Evolutionary conservation across 2,888 invertebrate genomes (phyloP).

Genomic region (Thysanoteuthis rhombus): DNA sequence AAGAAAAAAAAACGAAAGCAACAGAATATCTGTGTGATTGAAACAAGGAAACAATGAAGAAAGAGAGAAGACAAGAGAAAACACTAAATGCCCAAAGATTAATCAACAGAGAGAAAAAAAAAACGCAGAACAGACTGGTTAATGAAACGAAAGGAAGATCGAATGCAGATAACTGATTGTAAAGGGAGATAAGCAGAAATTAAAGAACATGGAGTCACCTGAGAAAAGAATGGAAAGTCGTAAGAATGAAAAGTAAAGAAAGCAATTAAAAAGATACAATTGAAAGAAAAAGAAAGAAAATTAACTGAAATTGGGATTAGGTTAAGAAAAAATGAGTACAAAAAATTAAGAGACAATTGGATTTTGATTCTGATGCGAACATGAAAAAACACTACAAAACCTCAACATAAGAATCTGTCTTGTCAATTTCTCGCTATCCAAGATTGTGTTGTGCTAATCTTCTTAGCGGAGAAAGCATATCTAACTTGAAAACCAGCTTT

Average conservation of each 20-base stretch:
- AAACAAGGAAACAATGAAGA: not conserved
- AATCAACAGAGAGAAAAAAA: not conserved
- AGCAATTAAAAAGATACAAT: not conserved
- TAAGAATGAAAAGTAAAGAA: not conserved
- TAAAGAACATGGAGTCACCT: not conserved
- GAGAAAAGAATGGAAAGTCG: not conserved
- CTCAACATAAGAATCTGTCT: too few relatives aligned
- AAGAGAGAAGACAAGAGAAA: not conserved
- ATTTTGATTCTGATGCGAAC: not conserved
- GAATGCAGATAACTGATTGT: not conserved
- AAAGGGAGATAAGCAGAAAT: too few relatives aligned
- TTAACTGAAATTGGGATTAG: not conserved
- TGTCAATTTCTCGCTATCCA: too few relatives aligned
- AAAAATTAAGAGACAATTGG: not conserved
- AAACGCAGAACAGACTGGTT: not conserved
- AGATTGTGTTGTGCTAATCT: too few relatives aligned
- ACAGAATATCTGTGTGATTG: too few relatives aligned
- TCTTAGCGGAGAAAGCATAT: too few relatives aligned
- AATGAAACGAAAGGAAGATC: not conserved
- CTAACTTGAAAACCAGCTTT: too few relatives aligned
- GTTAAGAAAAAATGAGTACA: not conserved
- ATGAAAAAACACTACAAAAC: too few relatives aligned
- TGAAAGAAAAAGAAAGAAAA: not conserved
- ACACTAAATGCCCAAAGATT: not conserved
- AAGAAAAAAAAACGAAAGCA: too few relatives aligned